Evolutionary conservation across 2,888 invertebrate genomes (phyloP).

Genomic region (Podabrus alpinus): DNA sequence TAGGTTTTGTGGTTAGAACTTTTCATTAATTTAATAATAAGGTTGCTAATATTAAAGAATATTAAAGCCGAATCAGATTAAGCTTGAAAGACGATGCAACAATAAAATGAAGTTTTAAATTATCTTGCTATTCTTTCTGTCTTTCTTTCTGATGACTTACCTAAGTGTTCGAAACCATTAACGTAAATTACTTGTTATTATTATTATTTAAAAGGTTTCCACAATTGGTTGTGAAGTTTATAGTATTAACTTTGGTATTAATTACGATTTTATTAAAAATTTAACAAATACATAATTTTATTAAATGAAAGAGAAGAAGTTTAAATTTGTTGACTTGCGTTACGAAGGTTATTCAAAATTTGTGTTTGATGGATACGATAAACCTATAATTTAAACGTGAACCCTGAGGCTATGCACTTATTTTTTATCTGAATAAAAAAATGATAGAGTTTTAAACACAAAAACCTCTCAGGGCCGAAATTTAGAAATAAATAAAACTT

Average conservation of each 20-base stretch:
- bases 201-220: not conserved
- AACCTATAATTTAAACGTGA: not conserved
- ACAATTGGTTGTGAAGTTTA: not conserved
- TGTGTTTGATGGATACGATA: not conserved
- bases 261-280: not conserved
- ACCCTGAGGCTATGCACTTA: not conserved
- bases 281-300: no score
- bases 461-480: not conserved
- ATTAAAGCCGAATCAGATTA: slow-evolving; percentile 3
- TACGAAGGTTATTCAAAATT: not conserved
- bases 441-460: not conserved
- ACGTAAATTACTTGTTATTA: not conserved
- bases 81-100: not conserved
- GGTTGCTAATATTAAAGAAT: slow-evolving; percentile 29
- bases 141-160: not conserved
- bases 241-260: not conserved
- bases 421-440: not conserved
- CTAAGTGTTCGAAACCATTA: not conserved
- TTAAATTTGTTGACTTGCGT: not conserved
- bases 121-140: not conserved
- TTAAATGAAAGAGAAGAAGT: not conserved
- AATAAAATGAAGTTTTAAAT: not conserved
- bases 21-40: slow-evolving; percentile 51
- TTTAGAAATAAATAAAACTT: not conserved
- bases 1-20: slow-evolving; percentile 47